Base-by-base conservation (phyloP, 2,888 invertebrate genomes). In the Xanthorhoe spadicearia region DNA sequence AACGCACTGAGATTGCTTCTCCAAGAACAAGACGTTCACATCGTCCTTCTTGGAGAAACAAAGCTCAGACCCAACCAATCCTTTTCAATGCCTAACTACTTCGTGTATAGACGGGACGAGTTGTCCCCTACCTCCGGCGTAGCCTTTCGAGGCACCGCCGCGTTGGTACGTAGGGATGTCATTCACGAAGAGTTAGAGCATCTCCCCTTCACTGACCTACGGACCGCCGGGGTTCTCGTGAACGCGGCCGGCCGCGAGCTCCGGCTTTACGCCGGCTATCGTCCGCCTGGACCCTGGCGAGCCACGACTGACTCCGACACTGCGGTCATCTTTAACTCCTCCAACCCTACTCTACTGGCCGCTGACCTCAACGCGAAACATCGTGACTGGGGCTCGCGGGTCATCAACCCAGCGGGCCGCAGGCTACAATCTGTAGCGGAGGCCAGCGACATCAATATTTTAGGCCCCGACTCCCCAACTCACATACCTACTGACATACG, bases 61-160 rank as follows among this genome's bases (percentile, higher is more conserved):
- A 48, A 48, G 17, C 48, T 48, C 6, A 43, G 8, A 7, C 6
- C 48, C 4, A 23, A 23, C 1, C 4, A 7, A 15, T 7, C 17
- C 17, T 0, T 48, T 13, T 17, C 15, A 15, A 7, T 48, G 7
- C 48, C 48, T 17, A 48, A 48, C 8, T 48, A 48, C 48, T 48
- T 48, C 48, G 7, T 48, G 48, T 48, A 48, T 15, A 15, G 48
- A 48, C 60, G 60, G 10, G 46, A 53, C n/a, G 61, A 65, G 8
- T 4, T 52, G 17, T 10, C 46, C 23, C 53, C 57, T 2, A 7
- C 48, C 10, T 1, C 15, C 9, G 48, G 61, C 0, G 0, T 0
- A 1, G 61, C 61, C n/a, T 66, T 28, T 5, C 10, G 51, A 6
- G 61, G 56, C 43, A 65, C 64, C 0, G 60, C 56, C 1, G 57